Evolutionary conservation across 2,888 invertebrate genomes (phyloP).

Genomic region (Tetranychus truncatus): DNA sequence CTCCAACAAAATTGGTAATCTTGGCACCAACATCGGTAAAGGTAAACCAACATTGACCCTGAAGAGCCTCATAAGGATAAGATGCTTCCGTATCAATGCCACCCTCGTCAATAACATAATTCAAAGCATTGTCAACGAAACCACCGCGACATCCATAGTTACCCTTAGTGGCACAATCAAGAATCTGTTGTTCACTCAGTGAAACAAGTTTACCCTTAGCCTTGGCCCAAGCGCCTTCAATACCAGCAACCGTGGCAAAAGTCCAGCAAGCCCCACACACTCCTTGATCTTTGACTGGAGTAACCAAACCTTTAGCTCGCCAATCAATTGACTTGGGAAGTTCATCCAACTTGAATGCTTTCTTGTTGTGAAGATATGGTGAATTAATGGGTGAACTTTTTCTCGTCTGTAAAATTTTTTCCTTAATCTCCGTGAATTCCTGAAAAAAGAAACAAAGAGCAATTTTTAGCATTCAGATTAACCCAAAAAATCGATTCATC

Average conservation of each 20-base stretch:
- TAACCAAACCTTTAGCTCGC: not conserved
- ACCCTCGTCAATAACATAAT: constrained; percentile 30
- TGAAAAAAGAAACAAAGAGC: constrained; percentile 31
- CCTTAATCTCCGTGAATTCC: constrained; percentile 64
- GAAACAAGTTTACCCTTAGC: constrained; percentile 54
- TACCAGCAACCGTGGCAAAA: constrained; percentile 59
- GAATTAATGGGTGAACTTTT: not conserved
- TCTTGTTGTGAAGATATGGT: not conserved
- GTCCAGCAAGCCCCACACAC: constrained; percentile 64
- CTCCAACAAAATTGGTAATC: constrained; percentile 26
- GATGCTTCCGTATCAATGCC: constrained; percentile 35
- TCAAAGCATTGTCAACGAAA: constrained; percentile 32
- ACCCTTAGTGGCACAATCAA: constrained; percentile 37
- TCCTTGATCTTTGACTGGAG: not conserved
- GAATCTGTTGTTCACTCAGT: constrained; percentile 62
- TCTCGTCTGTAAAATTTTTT: not conserved
- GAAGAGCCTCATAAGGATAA: constrained; percentile 33
- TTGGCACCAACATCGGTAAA: constrained; percentile 22
- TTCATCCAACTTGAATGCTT: not conserved
- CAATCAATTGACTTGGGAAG: not conserved
- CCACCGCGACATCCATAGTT: constrained; percentile 26
- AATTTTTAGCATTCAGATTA: not conserved
- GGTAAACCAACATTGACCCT: constrained; percentile 27
- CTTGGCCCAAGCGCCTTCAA: constrained; percentile 44
- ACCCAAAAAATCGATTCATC: not conserved